phyloP scores from a whole-genome alignment of 2,888 invertebrate genomes.

The Tenthredo livida region DNA sequence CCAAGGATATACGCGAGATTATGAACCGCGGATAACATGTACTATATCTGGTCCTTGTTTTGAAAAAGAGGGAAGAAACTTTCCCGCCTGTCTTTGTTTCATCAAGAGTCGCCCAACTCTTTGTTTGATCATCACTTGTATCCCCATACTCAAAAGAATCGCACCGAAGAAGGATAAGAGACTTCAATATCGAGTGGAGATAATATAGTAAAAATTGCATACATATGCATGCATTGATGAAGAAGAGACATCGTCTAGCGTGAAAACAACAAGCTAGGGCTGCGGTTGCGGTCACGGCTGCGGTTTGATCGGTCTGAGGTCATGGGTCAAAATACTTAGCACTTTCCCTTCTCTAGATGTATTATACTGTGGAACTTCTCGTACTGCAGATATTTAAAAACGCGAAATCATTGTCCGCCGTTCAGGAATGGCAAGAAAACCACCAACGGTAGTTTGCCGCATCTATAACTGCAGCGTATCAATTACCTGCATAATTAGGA shows the following conservation, averaged over 20 bases:
- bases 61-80: background rate
- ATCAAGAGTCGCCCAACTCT: background rate
- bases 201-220: background rate
- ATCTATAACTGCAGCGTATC: background rate
- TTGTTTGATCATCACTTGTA: background rate
- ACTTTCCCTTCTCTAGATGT: constrained; percentile 38
- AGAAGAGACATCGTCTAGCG: constrained; percentile 12
- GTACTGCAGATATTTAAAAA: background rate
- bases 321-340: constrained; percentile 35
- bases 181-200: background rate
- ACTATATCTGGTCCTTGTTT: background rate
- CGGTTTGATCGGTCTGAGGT: constrained; percentile 21
- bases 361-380: background rate
- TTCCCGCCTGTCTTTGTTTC: background rate
- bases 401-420: background rate
- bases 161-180: background rate
- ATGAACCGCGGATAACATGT: background rate
- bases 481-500: background rate
- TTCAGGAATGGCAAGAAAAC: background rate
- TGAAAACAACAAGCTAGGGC: constrained; percentile 10
- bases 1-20: constrained; percentile 10
- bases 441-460: background rate
- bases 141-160: background rate
- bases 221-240: background rate
- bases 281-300: background rate